Conservation (phyloP, 2,113 vertebrate genomes). For the Spilogale gracilis region DNA sequence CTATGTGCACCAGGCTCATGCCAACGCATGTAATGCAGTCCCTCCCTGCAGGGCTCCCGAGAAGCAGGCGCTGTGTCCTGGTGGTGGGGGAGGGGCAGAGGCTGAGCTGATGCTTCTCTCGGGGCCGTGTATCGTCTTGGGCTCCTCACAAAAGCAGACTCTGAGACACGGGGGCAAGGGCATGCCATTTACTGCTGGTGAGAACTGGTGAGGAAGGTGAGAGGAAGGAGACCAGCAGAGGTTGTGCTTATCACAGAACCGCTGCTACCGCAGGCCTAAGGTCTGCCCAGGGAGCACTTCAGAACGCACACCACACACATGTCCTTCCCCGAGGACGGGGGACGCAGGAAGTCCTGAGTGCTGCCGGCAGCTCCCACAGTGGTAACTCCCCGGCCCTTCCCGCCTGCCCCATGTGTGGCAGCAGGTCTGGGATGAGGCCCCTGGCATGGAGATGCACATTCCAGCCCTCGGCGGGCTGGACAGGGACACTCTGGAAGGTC, state of each 20-base stretch:
- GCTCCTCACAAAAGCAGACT: background rate
- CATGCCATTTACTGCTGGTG: background rate
- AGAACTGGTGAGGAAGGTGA: background rate
- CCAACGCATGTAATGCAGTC: background rate
- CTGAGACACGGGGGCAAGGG: background rate
- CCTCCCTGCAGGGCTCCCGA: background rate
- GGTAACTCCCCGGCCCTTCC: background rate
- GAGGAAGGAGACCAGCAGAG: fast-evolving
- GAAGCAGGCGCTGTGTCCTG: fast-evolving
- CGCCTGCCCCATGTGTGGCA: fast-evolving
- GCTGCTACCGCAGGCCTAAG: fast-evolving
- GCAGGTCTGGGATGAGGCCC: background rate
- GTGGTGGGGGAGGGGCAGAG: background rate
- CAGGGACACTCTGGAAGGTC: background rate
- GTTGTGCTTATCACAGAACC: fast-evolving
- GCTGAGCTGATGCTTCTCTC: fast-evolving
- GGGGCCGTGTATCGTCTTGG: background rate
- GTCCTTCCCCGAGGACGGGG: background rate
- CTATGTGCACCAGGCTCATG: fast-evolving
- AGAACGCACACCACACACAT: background rate
- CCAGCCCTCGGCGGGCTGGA: fast-evolving
- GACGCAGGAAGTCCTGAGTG: background rate
- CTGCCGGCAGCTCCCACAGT: fast-evolving
- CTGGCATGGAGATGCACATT: fast-evolving
- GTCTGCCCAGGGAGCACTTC: fast-evolving